Conservation (phyloP, 1,140 invertebrate species). For the Megalopta genalis region DNA sequence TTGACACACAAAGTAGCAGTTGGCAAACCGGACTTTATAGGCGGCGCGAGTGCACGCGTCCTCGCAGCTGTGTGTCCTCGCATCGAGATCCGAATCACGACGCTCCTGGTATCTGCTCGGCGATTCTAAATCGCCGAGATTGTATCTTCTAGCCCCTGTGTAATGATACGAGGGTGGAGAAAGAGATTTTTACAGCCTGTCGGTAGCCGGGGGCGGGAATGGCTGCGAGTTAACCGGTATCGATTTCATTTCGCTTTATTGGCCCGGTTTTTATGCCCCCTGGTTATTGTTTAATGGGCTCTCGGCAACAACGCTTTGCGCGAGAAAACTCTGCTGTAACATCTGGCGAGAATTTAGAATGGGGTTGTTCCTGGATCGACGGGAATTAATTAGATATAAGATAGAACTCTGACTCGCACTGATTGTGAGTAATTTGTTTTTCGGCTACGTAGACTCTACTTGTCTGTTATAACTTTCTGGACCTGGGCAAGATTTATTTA, state of each 20-base stretch:
- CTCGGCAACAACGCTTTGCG: too few species aligned
- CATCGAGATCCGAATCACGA: not conserved
- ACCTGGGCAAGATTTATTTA: too few species aligned
- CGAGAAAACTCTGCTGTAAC: too few species aligned
- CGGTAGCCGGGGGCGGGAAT: not conserved
- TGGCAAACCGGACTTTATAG: not conserved
- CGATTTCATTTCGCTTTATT: not conserved
- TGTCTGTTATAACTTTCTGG: too few species aligned
- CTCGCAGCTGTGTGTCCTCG: too few species aligned
- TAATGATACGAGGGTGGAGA: not conserved
- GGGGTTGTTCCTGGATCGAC: too few species aligned
- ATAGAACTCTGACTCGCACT: too few species aligned
- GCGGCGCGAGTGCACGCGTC: not conserved
- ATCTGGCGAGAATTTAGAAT: too few species aligned
- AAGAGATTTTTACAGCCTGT: slow-evolving; percentile 4
- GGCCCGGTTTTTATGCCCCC: not conserved
- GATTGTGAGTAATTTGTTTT: too few species aligned
- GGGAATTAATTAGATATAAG: too few species aligned
- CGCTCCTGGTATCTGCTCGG: not conserved
- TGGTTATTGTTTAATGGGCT: not conserved
- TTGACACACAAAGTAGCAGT: not conserved
- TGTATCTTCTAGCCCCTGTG: not conserved
- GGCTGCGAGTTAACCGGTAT: not conserved
- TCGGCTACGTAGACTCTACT: too few species aligned
- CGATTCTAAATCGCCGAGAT: not conserved